Conservation (phyloP, 2,113 vertebrate species). For the Baryphthengus martii region DNA sequence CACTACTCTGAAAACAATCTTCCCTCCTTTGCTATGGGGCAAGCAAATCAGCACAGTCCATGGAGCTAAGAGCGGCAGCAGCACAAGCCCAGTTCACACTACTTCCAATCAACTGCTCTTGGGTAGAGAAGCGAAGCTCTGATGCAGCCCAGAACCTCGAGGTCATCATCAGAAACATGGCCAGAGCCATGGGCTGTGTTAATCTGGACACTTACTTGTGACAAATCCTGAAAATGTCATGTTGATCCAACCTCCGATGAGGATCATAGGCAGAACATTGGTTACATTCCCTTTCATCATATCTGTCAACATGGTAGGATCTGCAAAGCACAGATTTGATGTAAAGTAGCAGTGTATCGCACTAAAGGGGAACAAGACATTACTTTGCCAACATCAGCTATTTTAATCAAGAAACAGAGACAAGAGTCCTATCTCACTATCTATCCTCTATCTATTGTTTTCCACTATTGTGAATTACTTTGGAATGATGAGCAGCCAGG, state of each 20-base stretch:
- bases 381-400: neutral
- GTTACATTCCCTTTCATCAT: slow-evolving; percentile 99
- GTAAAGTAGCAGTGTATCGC: neutral
- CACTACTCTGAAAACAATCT: neutral
- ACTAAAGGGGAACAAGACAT: neutral
- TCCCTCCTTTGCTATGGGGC: neutral
- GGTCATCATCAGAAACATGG: neutral
- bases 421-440: neutral
- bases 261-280: slow-evolving; percentile 98
- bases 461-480: neutral
- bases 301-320: slow-evolving; percentile 97
- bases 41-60: neutral
- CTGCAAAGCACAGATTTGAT: slow-evolving; percentile 66
- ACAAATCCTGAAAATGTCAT: slow-evolving; percentile 99
- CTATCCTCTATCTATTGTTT: neutral
- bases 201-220: slow-evolving; percentile 83
- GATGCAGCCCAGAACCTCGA: neutral
- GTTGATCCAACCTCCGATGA: slow-evolving; percentile 98
- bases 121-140: neutral
- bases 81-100: neutral
- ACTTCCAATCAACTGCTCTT: neutral
- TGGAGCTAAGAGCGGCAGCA: neutral
- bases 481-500: neutral
- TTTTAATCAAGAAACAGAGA: neutral
- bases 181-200: neutral